A percentile compares a stretch with the other conserved stretches of the same genome.
These are phyloP conservation scores for Drosophila pseudoananassae DNA, from an alignment of 1,140 invertebrate species.

Conservation along the genomic window DNA sequence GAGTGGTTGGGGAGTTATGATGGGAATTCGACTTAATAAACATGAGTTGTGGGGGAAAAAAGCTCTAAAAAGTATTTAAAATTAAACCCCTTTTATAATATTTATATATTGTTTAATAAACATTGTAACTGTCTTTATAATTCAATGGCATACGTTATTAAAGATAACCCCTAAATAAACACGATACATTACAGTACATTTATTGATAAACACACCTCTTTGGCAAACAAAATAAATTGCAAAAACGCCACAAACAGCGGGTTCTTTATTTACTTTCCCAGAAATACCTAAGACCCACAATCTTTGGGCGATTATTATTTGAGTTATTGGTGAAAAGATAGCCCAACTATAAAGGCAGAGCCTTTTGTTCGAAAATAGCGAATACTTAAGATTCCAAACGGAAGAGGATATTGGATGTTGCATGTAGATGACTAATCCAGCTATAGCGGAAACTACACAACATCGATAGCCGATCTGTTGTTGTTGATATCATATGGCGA, in stretches of 20 bases:
- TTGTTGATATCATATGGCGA: slow-evolving; percentile 2
- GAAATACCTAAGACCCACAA: background rate
- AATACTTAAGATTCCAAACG: background rate
- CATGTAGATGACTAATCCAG: background rate
- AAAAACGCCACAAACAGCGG: background rate
- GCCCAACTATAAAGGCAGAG: no score
- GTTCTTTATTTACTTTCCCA: background rate
- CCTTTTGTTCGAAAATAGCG: background rate
- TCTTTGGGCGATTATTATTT: background rate
- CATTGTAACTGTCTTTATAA: background rate
- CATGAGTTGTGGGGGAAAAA: no score
- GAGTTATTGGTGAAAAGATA: slow-evolving; percentile 3
- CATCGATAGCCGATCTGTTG: slow-evolving; percentile 4
- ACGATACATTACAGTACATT: no score
- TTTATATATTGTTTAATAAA: background rate
- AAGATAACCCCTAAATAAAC: background rate
- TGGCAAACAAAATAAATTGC: background rate
- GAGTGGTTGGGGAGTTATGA: no score
- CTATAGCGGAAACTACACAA: slow-evolving; percentile 1
- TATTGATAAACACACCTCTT: background rate
- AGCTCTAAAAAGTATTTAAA: no score
- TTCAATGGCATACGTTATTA: background rate
- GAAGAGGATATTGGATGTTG: slow-evolving; percentile 38
- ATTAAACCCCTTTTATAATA: no score
- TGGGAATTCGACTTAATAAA: no score